Evolutionary conservation across 2,888 invertebrate genomes (phyloP), one percentile per base, ranked within the genome.

Genomic region (Orthosia gracilis): DNA sequence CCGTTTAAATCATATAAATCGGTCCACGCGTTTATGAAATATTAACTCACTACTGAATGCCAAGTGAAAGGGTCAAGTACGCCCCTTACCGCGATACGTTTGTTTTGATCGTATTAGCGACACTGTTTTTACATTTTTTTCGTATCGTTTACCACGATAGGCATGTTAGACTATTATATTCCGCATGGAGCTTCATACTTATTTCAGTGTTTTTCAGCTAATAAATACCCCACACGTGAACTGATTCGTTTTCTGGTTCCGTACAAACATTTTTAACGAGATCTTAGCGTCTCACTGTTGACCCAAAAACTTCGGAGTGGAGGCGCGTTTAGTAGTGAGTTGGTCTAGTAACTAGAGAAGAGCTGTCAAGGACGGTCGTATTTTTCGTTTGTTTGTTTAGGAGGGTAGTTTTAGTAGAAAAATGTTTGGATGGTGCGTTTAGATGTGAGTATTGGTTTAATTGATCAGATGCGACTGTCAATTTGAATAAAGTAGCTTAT

Each of bases 221-320:
- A 49, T 40, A 79, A 72, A 67, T 62, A 58, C n/a, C n/a, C 47
- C 31, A 21, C 62, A 45, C 11, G 55, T 47, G 50, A 57, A 72
- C 40, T 85, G 78, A 83, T 86, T 84, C 78, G 69, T 80, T 76
- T 83, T 73, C 69, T 69, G 61, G 57, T 58, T 54, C 58, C 64
- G 45, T 55, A 74, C 79, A 84, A 84, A 83, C 76, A 85, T 85
- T 87, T 86, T 86, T 84, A 87, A 86, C 79, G 82, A 84, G 80
- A 82, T 73, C 80, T 61, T 67, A 66, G 58, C 72, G 26, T 26
- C 57, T 54, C 71, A 69, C 67, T 88, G 82, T 86, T 90, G 90
- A 90, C 90, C 91, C 68, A 88, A 80, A 90, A 89, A 86, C 80
- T 58, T 68, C 61, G 57, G 66, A 87, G 82, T 83, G 65, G 75